phyloP scores from a whole-genome alignment of 2,113 vertebrate genomes.

The Orientallactaga bullata region DNA sequence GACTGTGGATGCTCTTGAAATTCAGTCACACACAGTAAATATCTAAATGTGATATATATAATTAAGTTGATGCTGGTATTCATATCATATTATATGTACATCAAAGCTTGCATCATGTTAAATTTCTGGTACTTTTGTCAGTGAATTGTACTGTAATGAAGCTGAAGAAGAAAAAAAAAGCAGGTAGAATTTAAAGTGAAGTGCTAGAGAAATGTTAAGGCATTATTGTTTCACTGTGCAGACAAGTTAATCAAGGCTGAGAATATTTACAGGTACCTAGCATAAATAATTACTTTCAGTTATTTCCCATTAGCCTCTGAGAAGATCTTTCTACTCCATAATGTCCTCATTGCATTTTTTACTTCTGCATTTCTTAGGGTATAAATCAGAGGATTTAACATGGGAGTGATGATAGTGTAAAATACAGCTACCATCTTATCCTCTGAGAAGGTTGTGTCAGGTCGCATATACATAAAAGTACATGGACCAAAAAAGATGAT shows the following conservation, averaged over 20 bases:
- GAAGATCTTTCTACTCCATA: constrained; percentile 49
- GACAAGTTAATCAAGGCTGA: background rate
- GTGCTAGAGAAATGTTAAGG: no score
- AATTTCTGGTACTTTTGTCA: no score
- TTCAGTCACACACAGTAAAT: no score
- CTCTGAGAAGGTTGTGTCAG: background rate
- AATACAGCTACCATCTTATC: constrained; percentile 43
- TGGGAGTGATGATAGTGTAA: constrained; percentile 31
- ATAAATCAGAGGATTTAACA: constrained; percentile 30
- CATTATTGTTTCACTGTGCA: background rate
- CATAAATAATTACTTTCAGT: background rate
- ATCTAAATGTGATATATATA: no score
- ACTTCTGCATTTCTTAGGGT: constrained; percentile 29
- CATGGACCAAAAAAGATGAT: constrained; percentile 32
- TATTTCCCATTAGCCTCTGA: background rate
- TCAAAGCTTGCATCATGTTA: no score
- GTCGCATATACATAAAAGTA: constrained; percentile 3
- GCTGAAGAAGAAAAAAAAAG: no score
- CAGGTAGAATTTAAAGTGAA: no score
- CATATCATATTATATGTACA: no score
- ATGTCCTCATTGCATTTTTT: background rate
- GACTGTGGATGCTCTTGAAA: no score
- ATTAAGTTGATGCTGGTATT: no score
- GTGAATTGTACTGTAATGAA: no score
- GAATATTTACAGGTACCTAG: background rate